These are phyloP conservation scores for Lanius collurio DNA, from an alignment of 2,113 vertebrate genomes.

Conservation along the genomic window DNA sequence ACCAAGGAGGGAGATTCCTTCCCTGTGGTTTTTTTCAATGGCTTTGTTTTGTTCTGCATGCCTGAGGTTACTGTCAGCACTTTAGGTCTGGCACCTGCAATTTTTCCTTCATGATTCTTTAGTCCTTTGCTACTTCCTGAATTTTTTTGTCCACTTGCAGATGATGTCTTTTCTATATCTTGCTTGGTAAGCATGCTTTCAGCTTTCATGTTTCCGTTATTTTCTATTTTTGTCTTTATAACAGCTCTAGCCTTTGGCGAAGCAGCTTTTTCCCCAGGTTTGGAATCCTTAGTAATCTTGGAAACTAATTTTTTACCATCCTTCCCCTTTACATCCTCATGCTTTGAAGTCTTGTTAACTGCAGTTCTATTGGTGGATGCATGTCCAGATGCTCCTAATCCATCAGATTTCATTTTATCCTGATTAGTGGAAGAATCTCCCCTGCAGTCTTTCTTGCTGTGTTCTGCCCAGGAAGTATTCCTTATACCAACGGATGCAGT, in stretches of 20 bases:
- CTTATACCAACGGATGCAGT: constrained; percentile 69
- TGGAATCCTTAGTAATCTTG: constrained; percentile 75
- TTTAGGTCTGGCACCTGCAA: constrained; percentile 85
- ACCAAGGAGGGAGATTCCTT: constrained; percentile 68
- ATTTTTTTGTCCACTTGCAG: constrained; percentile 73
- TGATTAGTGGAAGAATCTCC: constrained; percentile 54
- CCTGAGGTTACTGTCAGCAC: constrained; percentile 69
- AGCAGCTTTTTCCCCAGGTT: constrained; percentile 73
- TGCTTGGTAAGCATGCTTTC: constrained; percentile 68
- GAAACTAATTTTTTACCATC: constrained; percentile 73
- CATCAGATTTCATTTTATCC: constrained; percentile 96
- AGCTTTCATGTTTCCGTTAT: constrained; percentile 73
- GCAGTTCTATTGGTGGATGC: constrained; percentile 71
- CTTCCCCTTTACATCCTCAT: constrained; percentile 80
- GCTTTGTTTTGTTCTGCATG: constrained; percentile 72
- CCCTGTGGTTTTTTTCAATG: constrained; percentile 71
- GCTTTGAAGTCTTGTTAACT: constrained; percentile 79
- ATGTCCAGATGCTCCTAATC: constrained; percentile 82
- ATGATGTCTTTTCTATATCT: constrained; percentile 64
- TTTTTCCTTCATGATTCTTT: constrained; percentile 79
- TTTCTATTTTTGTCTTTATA: constrained; percentile 75
- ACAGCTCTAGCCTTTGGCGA: constrained; percentile 81
- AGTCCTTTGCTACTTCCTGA: constrained; percentile 68
- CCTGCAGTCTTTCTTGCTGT: constrained; percentile 54
- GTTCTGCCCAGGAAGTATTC: constrained; percentile 67